Evolutionary conservation across 2,797 vertebrate species (phyloP), one percentile per base, ranked within the genome.

Genomic region (Xenopus petersii): DNA sequence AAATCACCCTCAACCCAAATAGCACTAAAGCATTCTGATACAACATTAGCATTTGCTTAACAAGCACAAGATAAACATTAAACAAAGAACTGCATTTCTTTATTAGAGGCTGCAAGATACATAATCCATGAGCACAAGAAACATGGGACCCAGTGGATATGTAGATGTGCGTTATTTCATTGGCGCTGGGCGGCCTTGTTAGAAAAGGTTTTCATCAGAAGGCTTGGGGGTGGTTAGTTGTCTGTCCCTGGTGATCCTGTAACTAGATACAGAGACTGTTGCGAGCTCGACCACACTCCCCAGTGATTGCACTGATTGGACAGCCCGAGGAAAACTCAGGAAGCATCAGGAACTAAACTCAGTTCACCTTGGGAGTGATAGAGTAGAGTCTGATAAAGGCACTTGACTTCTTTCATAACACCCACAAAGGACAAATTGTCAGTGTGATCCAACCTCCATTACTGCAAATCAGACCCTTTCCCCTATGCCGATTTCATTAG

Each of bases 91-190:
- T 94, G 91, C 91, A 94, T 97, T 95, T 95, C 93, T 95, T 94
- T 94, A 95, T 95, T 95, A 96, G 94, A 96, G 94, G 94, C 94
- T 95, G 95, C 93, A 94, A 94, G 96, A 96, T 97, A 95, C 95
- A 97, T 97, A 97, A 96, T 95, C 94, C 94, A 96, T 97, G 95
- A 97, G 94, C 93, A 92, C 91, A 94, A 95, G 94, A 95, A 94
- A 94, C 91, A 93, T 92, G 88, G 89, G 95, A 93, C 95, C 94
- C 95, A 94, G 94, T 94, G 94, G 95, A 96, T 96, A 96, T 97
- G 96, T 94, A 96, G 95, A 98, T 96, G 94, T 93, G 93, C 93
- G 94, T 95, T 91, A 94, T 94, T 95, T 95, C 94, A 94, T 94
- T 95, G 92, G 94, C 94, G 93, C 94, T 94, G 94, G 94, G 95